Evolutionary conservation across 2,888 invertebrate species (phyloP).

Genomic region (Apotomis capreana): DNA sequence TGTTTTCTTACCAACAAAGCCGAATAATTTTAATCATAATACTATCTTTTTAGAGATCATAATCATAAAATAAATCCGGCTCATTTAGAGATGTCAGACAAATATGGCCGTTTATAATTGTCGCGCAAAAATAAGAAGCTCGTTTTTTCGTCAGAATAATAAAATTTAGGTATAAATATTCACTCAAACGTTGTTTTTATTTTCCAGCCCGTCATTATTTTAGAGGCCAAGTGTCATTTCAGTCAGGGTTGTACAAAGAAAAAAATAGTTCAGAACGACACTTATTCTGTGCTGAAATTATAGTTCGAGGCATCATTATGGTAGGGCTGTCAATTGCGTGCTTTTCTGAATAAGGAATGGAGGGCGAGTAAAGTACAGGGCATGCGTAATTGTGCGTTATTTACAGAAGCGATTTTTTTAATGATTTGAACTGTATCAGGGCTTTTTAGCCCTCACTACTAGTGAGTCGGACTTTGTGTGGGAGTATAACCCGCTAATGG

Average conservation of each 20-base stretch:
- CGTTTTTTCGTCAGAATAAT: constrained; percentile 23
- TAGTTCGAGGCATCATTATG: background rate
- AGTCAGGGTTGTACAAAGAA: constrained; percentile 16
- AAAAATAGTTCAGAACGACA: background rate
- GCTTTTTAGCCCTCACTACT: too few relatives aligned
- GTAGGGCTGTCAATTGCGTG: constrained; percentile 9
- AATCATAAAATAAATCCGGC: background rate
- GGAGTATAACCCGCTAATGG: too few relatives aligned
- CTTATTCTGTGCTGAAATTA: constrained; percentile 2
- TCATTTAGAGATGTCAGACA: constrained; percentile 3
- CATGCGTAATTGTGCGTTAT: too few relatives aligned
- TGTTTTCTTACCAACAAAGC: too few relatives aligned
- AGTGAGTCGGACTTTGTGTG: too few relatives aligned
- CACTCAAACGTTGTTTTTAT: constrained; percentile 24
- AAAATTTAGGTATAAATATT: constrained; percentile 4
- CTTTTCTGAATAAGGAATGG: too few relatives aligned
- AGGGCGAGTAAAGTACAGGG: too few relatives aligned
- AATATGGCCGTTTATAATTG: constrained; percentile 9
- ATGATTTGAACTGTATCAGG: too few relatives aligned
- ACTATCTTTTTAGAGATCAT: background rate
- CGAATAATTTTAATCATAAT: background rate
- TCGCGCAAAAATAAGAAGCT: background rate
- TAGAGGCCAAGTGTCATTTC: constrained; percentile 27
- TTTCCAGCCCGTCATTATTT: constrained; percentile 25
- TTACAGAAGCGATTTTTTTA: too few relatives aligned